Conservation (phyloP, 1,140 invertebrate genomes). For the Hylyphantes graminicola region DNA sequence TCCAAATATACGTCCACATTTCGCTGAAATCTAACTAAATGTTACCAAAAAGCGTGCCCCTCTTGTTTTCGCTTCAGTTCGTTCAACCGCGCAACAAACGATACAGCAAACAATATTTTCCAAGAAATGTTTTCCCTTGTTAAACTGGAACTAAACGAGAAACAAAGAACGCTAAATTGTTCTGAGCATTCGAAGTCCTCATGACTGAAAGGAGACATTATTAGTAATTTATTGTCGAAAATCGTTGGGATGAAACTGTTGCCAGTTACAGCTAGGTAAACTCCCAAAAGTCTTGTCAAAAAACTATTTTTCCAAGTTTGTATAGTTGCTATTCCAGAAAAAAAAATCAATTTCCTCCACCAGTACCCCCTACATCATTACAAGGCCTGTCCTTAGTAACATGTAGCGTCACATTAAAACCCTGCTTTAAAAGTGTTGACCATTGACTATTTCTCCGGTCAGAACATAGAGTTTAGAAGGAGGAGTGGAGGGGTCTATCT, state of each 20-base stretch:
- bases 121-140: conserved; percentile 44
- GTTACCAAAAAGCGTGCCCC: neutral
- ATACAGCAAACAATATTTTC: conserved; percentile 48
- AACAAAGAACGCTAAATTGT: conserved; percentile 23
- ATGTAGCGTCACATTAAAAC: too few species aligned
- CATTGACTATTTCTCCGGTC: too few species aligned
- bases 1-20: too few species aligned
- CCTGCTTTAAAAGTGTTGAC: too few species aligned
- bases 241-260: conserved; percentile 7
- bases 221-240: conserved; percentile 44
- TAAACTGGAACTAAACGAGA: conserved; percentile 1
- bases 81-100: conserved; percentile 35
- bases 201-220: conserved; percentile 45
- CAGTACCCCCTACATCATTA: too few species aligned
- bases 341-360: neutral
- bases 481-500: too few species aligned
- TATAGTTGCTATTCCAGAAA: too few species aligned
- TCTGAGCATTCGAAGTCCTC: conserved; percentile 24
- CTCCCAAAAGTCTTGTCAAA: conserved; percentile 32
- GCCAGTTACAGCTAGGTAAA: conserved; percentile 51
- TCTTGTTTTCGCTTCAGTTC: conserved; percentile 8
- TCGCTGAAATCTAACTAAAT: too few species aligned
- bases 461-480: too few species aligned
- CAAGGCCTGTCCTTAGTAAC: too few species aligned
- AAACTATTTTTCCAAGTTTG: conserved; percentile 11